A percentile compares a stretch with the other conserved stretches of the same genome.
phyloP scores from a whole-genome alignment of 2,113 vertebrate species.

The Bungarus multicinctus region DNA sequence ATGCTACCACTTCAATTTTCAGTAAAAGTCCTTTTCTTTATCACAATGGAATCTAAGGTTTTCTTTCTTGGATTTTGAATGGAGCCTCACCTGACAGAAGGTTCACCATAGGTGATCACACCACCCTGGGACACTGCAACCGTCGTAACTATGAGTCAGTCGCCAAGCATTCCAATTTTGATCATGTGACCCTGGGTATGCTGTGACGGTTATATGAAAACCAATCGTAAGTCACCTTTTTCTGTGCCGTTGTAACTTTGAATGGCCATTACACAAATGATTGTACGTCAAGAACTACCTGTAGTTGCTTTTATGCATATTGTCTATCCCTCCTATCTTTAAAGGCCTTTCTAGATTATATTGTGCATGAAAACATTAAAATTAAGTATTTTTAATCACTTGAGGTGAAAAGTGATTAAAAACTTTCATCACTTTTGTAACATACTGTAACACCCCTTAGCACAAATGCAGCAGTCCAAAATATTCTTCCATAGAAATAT shows the following conservation, averaged over 20 bases:
- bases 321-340: neutral
- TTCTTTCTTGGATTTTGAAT: too few species aligned
- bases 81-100: too few species aligned
- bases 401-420: neutral
- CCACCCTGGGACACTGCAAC: neutral
- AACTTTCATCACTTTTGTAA: neutral
- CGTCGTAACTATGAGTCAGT: neutral
- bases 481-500: neutral
- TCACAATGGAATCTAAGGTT: too few species aligned
- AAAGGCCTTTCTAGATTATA: neutral
- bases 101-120: too few species aligned
- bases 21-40: too few species aligned
- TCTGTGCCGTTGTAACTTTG: neutral
- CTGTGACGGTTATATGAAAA: neutral
- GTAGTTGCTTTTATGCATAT: neutral
- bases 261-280: neutral
- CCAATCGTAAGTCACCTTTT: neutral
- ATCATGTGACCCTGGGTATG: neutral
- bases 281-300: neutral
- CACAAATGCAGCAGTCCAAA: neutral
- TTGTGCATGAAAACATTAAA: neutral
- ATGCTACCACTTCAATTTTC: too few species aligned
- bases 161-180: neutral
- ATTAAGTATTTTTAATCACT: neutral
- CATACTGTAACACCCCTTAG: neutral